Evolutionary conservation across 2,888 invertebrate species (phyloP), one percentile per base, ranked within the genome.

Genomic region (Andricus quercusramuli): DNA sequence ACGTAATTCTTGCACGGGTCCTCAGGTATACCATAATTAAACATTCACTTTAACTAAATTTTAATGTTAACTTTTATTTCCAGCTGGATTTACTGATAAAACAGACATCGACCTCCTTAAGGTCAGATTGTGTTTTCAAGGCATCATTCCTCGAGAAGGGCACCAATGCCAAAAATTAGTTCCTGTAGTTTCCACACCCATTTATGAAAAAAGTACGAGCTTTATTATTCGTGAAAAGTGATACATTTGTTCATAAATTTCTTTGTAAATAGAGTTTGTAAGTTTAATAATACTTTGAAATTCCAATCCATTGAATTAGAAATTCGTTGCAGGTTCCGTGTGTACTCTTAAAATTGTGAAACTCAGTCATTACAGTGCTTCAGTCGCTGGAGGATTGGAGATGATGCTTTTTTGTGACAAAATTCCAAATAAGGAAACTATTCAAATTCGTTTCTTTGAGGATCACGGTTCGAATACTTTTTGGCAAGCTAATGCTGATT

Each of bases 341-440:
- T 97, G 97, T 85, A 99, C 99, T 93, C 94, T 99, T 88, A 95
- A 96, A 79, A 99, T 99, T 85, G 96, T 96, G 92, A 96, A 98
- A 89, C 94, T 99, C 86, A 97, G 97, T 91, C 96, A 97, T 92
- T 97, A 97, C 91, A 96, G 97, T 74, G 97, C 97, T 64, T 95
- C 96, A 59, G 97, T 96, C 0, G 94, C 95, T 80, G 99, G 99
- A 22, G 97, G 97, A 51, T 96, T 96, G 87, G 97, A 98, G 90
- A 96, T 99, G 87, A 97, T 99, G 85, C 94, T 99, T 85, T 94
- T 99, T n/a, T 99, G 98, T 93, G 99, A 99, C 93, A 98, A 98
- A 95, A 96, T 96, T 82, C 95, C 95, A 70, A 96, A 11, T 9
- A 41, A 96, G 94, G 99, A 99, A 93, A 99, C 99, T 92, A 97